Conservation (phyloP, 2,888 invertebrate genomes). For the Eupithecia tripunctaria region DNA sequence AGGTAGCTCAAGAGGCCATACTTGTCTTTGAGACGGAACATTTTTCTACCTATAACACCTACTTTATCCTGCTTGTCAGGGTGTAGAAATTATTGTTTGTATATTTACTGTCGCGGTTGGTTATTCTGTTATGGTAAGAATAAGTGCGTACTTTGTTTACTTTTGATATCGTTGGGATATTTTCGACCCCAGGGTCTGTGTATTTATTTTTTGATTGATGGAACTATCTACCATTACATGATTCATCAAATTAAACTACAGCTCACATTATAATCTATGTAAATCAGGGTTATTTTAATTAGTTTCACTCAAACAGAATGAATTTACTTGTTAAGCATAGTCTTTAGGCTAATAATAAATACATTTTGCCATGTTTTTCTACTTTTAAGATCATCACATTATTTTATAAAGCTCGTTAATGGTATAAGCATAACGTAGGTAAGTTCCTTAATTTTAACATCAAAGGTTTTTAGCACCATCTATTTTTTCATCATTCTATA, state of each 20-base stretch:
- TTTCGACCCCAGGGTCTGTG: not conserved
- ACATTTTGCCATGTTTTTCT: conserved; percentile 44
- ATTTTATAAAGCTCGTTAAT: conserved; percentile 31
- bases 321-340: conserved; percentile 25
- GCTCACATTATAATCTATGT: conserved; percentile 7
- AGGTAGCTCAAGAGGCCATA: conserved; percentile 25
- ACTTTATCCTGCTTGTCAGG: not conserved
- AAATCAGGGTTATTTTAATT: conserved; percentile 26
- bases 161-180: not conserved
- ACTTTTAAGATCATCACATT: conserved; percentile 41
- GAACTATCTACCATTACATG: not conserved
- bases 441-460: conserved; percentile 14
- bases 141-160: not conserved
- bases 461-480: conserved; percentile 44
- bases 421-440: conserved; percentile 27
- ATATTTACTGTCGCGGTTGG: conserved; percentile 9
- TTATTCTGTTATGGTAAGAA: not conserved
- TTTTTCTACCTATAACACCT: conserved; percentile 18
- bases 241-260: not conserved
- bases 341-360: conserved; percentile 35
- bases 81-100: conserved; percentile 7
- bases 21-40: conserved; percentile 25
- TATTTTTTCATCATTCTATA: conserved; percentile 41
- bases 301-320: conserved; percentile 22
- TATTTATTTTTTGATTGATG: conserved; percentile 5